Conservation (phyloP, 2,113 vertebrate species). For the Neogale vison region DNA sequence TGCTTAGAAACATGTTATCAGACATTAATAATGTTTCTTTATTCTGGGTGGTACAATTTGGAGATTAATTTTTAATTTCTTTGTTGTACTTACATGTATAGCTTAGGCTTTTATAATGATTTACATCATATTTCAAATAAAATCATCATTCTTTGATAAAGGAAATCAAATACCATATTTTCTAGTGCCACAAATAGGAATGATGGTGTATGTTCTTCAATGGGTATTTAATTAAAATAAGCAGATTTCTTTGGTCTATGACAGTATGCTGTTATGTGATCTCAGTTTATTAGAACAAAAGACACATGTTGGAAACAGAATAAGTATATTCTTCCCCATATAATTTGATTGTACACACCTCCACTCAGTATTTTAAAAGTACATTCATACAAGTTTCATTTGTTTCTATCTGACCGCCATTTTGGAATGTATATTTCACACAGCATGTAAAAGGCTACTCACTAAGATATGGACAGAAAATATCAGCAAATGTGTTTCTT, state of each 20-base stretch:
- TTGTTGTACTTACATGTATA: neutral
- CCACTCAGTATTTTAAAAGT: neutral
- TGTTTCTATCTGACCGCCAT: neutral
- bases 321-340: neutral
- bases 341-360: neutral
- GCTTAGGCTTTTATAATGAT: neutral
- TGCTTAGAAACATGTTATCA: neutral
- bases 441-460: neutral
- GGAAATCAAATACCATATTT: slow-evolving; percentile 14
- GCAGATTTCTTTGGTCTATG: neutral
- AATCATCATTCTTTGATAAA: slow-evolving; percentile 1
- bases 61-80: slow-evolving; percentile 15
- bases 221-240: neutral
- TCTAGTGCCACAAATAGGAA: neutral
- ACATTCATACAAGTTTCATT: neutral
- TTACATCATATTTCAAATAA: neutral
- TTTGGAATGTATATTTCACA: neutral
- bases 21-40: neutral
- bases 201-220: neutral
- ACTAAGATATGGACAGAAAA: neutral
- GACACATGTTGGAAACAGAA: neutral
- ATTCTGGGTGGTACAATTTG: neutral
- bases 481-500: neutral
- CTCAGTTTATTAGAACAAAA: neutral
- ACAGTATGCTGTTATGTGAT: neutral